Evolutionary conservation across 2,113 vertebrate genomes (phyloP).

Genomic region (Calidris pugnax): DNA sequence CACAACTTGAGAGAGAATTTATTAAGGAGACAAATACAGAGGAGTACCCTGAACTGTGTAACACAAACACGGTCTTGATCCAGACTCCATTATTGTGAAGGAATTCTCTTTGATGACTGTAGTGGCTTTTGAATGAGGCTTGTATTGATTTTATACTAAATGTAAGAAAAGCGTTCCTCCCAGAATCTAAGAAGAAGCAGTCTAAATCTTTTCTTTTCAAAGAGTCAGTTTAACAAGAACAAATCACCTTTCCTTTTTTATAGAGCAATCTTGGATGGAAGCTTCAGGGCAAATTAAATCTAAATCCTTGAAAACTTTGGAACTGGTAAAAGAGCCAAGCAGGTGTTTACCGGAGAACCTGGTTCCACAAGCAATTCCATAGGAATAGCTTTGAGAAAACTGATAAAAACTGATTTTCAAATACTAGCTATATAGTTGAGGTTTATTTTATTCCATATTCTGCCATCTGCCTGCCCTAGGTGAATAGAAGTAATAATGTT

Average conservation of each 20-base stretch:
- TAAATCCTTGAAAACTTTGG: not conserved
- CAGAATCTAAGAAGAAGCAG: not conserved
- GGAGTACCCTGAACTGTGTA: not conserved
- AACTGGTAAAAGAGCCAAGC: not conserved
- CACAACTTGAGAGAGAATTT: not conserved
- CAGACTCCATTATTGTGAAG: not conserved
- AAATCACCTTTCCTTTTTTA: not conserved
- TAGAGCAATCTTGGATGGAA: not conserved
- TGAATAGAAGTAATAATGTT: not conserved
- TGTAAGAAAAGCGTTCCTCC: not conserved
- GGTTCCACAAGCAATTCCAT: not conserved
- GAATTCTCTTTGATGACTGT: not conserved
- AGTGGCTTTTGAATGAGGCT: conserved; percentile 36
- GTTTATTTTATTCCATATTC: not conserved
- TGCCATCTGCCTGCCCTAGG: not conserved
- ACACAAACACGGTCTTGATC: not conserved
- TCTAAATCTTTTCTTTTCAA: not conserved
- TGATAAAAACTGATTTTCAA: not conserved
- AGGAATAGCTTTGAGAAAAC: not conserved
- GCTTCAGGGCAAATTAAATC: not conserved
- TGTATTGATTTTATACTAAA: conserved; percentile 27
- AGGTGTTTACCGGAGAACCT: not conserved
- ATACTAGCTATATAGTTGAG: not conserved
- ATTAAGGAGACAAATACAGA: not conserved
- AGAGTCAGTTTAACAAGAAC: not conserved